Conservation (phyloP, 2,888 invertebrate genomes). For the Cephus sareptanus region DNA sequence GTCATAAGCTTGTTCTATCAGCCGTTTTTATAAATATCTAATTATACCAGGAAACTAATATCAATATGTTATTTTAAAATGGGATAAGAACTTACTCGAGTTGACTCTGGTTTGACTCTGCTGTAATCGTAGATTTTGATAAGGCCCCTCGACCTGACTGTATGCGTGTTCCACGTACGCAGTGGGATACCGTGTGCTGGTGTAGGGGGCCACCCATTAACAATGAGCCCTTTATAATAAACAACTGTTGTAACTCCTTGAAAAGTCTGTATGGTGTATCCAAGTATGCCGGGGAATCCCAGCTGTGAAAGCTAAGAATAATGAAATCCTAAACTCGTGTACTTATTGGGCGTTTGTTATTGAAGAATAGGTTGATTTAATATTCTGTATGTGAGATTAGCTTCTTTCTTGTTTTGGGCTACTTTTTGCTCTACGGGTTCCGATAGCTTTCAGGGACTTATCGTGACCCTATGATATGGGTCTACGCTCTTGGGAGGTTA, state of each 20-base stretch:
- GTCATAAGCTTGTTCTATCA: not conserved
- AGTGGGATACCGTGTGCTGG: not conserved
- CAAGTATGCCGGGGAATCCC: not conserved
- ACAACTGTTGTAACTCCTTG: constrained; percentile 10
- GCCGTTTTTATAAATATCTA: not conserved
- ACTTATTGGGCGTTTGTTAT: not conserved
- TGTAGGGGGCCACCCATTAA: constrained; percentile 27
- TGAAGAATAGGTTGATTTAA: not conserved
- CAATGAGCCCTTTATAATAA: constrained; percentile 39
- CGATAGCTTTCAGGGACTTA: not conserved
- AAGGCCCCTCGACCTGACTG: constrained; percentile 19
- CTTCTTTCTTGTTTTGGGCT: not conserved
- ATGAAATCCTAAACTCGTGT: not conserved
- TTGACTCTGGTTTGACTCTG: constrained; percentile 3
- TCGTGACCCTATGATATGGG: not conserved
- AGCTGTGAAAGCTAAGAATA: not conserved
- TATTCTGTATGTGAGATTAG: not conserved
- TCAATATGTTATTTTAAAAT: not conserved
- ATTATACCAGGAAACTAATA: not conserved
- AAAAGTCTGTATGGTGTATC: not conserved
- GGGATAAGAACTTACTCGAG: not conserved
- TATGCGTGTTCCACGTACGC: not conserved
- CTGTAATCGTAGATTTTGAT: constrained; percentile 29
- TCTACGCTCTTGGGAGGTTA: not conserved
- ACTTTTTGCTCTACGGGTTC: not conserved